Evolutionary conservation across 2,113 vertebrate genomes (phyloP).

Genomic region (Fulmarus glacialis): DNA sequence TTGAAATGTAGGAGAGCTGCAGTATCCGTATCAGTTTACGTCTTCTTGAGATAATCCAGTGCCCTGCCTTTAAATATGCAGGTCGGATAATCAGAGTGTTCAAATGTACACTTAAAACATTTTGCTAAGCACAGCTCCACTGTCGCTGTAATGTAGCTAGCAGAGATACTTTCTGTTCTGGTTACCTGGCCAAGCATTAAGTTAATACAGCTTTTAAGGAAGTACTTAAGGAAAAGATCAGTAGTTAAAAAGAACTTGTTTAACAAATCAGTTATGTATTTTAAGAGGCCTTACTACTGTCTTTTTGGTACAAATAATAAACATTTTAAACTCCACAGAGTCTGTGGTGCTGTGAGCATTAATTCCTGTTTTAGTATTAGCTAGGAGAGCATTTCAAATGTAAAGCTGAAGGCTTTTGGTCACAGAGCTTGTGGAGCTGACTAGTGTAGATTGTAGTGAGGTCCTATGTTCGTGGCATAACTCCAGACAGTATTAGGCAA

Average conservation of each 20-base stretch:
- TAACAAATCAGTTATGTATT: background rate
- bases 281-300: background rate
- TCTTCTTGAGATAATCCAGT: background rate
- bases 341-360: background rate
- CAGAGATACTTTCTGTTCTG: background rate
- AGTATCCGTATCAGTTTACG: fast-evolving
- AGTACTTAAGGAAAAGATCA: background rate
- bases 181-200: background rate
- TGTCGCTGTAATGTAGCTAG: background rate
- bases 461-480: background rate
- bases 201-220: background rate
- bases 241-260: background rate
- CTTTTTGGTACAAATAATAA: background rate
- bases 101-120: background rate
- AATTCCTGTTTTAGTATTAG: background rate
- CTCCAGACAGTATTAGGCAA: background rate
- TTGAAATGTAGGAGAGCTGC: background rate
- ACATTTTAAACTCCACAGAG: background rate
- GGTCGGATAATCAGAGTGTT: background rate
- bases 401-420: background rate
- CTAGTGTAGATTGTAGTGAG: background rate
- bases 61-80: background rate
- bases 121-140: background rate
- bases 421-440: background rate
- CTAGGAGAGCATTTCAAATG: background rate